Base-by-base conservation (phyloP, 2,797 vertebrate species). In the Rhadinocentrus ornatus region DNA sequence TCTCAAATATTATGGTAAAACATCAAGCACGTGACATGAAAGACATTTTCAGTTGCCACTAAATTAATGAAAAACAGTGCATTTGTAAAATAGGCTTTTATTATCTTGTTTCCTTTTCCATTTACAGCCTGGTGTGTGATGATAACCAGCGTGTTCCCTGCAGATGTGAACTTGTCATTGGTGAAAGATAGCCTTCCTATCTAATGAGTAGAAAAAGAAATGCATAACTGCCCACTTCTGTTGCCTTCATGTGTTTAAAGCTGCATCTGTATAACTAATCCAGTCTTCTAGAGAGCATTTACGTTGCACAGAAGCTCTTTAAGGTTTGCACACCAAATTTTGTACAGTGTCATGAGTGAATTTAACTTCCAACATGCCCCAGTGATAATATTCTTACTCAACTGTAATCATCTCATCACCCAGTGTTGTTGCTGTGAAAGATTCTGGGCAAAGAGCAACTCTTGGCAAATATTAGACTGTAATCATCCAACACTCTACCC, bases 391-490 rank as follows among this genome's bases (percentile, higher is more conserved):
- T 84, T 77, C 69, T 68, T 54, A 31, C 74, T 78, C 78, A 55
- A 73, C 83, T 86, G 80, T 81, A 79, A 87, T 80, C 82, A 76
- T 84, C 70, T 76, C 64, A 62, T 81, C 75, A 50, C 18, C 62
- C 69, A 13, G 58, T 66, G 57, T 61, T 69, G 71, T 26, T 71
- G 73, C 71, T 71, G 75, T 52, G 75, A 56, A 35, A 69, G 62
- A 80, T 78, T 83, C 69, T 46, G 71, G 81, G 73, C 73, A 87
- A 86, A 88, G 82, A 88, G 80, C 84, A 88, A 88, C 75, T 83
- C 75, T 57, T 75, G 59, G 81, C 66, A 76, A 76, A 86, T 62
- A 61, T 77, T 75, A 26, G 20, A 50, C 73, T 63, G 57, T 64
- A 91, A 80, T 83, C 74, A 81, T 81, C 73, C 76, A 67, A 86